Evolutionary conservation across 1,140 invertebrate species (phyloP).

Genomic region (Lepidurus arcticus): DNA sequence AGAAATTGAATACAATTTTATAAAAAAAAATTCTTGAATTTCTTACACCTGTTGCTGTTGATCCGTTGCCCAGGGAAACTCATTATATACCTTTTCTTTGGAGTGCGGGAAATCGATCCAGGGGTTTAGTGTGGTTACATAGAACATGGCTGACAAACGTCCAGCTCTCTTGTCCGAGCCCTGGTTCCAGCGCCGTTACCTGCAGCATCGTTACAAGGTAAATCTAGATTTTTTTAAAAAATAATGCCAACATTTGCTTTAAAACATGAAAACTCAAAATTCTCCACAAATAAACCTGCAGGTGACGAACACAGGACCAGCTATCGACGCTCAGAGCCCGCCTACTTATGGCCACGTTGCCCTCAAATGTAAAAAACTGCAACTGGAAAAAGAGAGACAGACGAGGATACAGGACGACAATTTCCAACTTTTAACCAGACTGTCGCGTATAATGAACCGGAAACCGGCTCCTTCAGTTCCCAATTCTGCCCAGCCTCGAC

Average conservation of each 20-base stretch:
- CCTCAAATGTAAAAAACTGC: not conserved
- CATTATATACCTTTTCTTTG: not conserved
- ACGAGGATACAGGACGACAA: not conserved
- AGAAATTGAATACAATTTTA: not conserved
- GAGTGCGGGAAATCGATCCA: not conserved
- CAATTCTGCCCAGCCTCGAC: not conserved
- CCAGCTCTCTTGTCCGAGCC: not conserved
- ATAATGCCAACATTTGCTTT: too few relatives aligned
- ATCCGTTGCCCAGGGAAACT: conserved; percentile 1
- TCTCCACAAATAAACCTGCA: not conserved
- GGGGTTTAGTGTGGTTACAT: not conserved
- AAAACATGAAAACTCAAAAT: too few relatives aligned
- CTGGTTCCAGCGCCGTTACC: not conserved
- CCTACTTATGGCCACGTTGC: not conserved
- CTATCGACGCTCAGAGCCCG: not conserved
- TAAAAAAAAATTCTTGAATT: not conserved
- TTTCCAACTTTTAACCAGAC: not conserved
- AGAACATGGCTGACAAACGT: conserved; percentile 13
- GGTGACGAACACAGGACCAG: not conserved
- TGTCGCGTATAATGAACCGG: not conserved
- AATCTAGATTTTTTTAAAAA: not conserved
- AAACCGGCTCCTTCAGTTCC: not conserved
- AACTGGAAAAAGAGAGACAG: not conserved
- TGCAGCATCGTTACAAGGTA: not conserved
- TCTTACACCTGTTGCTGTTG: not conserved